Conservation (phyloP, 2,888 invertebrate species). For the Peribatodes rhomboidaria region DNA sequence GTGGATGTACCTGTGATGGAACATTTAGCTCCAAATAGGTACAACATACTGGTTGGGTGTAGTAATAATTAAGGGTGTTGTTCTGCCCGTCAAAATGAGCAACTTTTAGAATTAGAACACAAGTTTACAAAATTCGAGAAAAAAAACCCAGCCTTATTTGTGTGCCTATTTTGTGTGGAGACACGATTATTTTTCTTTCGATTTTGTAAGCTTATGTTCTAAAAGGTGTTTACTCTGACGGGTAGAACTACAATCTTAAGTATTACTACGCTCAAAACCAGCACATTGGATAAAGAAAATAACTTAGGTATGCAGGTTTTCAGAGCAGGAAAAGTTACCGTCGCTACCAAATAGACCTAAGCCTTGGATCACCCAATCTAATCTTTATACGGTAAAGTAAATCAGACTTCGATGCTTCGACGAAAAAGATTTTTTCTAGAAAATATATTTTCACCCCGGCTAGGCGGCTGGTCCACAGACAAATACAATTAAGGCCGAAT, state of each 20-base stretch:
- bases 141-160: no score
- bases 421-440: constrained; percentile 52
- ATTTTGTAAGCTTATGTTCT: no score
- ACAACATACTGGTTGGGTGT: background rate
- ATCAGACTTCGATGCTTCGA: constrained; percentile 45
- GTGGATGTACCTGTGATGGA: background rate
- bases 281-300: background rate
- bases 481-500: constrained; percentile 65
- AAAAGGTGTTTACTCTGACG: no score
- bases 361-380: constrained; percentile 53
- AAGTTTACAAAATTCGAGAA: no score
- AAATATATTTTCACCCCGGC: constrained; percentile 58
- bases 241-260: no score
- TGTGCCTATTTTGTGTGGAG: no score
- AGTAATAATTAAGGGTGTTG: no score
- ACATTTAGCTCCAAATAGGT: background rate
- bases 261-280: no score
- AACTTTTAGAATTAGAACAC: no score
- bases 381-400: constrained; percentile 55
- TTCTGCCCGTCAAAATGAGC: no score
- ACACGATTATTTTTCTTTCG: no score
- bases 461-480: constrained; percentile 53
- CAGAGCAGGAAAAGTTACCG: constrained; percentile 40
- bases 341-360: constrained; percentile 46
- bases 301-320: constrained; percentile 12